Base-by-base conservation (phyloP, 2,888 invertebrate genomes). In the Drosophila mimica region DNA sequence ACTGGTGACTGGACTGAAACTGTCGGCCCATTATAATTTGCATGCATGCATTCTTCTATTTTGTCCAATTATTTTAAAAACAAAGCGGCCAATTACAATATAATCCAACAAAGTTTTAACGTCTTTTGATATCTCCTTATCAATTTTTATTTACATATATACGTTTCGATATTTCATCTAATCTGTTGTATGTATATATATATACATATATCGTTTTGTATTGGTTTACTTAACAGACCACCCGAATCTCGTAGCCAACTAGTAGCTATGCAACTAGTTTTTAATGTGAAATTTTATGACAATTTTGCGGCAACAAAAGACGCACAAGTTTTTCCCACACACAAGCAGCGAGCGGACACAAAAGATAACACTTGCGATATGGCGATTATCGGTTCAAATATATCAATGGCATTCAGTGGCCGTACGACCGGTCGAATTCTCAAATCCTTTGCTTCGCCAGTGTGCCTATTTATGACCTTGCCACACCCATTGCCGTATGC, bases 201-300 rank as follows among this genome's bases (percentile, higher is more conserved):
- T 40, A 7, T 43, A n/a, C 8, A 7, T 7, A 9, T 9, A 40
- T 46, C 17, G 0, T 15, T 28, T 38, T 38, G 5, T 15, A 31
- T 62, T 57, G 25, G 8, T 7, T 17, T 38, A 33, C 28, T 33
- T 33, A 9, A 13, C 9, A 31, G 81, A 81, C 81, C 81, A 81
- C 81, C 81, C 76, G 60, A 81, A 63, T 63, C 31, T n/a, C 28
- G 38, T 40, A n/a, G 28, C 56, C 36, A 49, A 58, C 57, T 51
- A 9, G 17, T 30, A 28, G 28, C 11, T n/a, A 17, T n/a, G 28
- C 9, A 67, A 60, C 74, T 66, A 57, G 60, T 57, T 69, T 76
- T 79, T 81, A 69, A 82, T 73, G 79, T 66, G 79, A 79, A 67
- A 70, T 82, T 82, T 82, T 75, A 82, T 74, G 82, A 74, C 79